phyloP scores from a whole-genome alignment of 2,113 vertebrate genomes.

The Cephalopholis sonnerati region DNA sequence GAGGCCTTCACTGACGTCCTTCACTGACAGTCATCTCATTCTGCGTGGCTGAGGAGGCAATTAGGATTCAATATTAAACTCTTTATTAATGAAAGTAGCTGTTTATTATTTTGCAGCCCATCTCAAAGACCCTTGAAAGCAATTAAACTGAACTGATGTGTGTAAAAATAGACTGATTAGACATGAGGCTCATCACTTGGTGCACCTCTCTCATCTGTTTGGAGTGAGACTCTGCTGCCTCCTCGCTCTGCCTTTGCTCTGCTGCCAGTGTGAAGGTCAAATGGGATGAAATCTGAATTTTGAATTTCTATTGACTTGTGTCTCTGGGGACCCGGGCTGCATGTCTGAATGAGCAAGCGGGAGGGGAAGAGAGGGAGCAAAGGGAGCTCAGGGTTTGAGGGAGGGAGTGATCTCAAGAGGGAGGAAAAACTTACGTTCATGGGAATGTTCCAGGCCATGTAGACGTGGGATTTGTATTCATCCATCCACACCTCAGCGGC shows the following conservation, averaged over 20 bases:
- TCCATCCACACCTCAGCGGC: slow-evolving; percentile 99
- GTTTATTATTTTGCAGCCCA: slow-evolving; percentile 71
- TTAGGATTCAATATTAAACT: slow-evolving; percentile 69
- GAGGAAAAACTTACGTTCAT: slow-evolving; percentile 90
- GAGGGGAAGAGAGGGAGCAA: neutral
- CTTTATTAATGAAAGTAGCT: slow-evolving; percentile 68
- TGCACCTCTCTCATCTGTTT: slow-evolving; percentile 46
- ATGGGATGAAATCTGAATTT: slow-evolving; percentile 74
- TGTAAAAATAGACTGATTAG: slow-evolving; percentile 70
- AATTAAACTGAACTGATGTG: slow-evolving; percentile 74
- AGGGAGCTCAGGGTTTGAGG: slow-evolving; percentile 19
- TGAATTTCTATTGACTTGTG: slow-evolving; percentile 64
- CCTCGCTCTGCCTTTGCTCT: slow-evolving; percentile 30
- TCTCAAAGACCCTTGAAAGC: slow-evolving; percentile 73
- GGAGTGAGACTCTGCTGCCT: slow-evolving; percentile 26
- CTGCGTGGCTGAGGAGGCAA: slow-evolving; percentile 54
- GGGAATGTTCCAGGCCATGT: slow-evolving; percentile 99
- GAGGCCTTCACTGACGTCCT: slow-evolving; percentile 43
- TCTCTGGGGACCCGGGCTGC: slow-evolving; percentile 35
- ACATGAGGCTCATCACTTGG: slow-evolving; percentile 38
- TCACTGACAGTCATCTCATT: slow-evolving; percentile 62
- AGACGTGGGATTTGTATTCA: slow-evolving; percentile 97
- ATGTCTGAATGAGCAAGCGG: slow-evolving; percentile 62
- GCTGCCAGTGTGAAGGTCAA: slow-evolving; percentile 73
- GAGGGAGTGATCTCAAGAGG: neutral